These are phyloP conservation scores for Ailurus styani DNA, from an alignment of 2,113 vertebrate genomes.

Conservation along the genomic window DNA sequence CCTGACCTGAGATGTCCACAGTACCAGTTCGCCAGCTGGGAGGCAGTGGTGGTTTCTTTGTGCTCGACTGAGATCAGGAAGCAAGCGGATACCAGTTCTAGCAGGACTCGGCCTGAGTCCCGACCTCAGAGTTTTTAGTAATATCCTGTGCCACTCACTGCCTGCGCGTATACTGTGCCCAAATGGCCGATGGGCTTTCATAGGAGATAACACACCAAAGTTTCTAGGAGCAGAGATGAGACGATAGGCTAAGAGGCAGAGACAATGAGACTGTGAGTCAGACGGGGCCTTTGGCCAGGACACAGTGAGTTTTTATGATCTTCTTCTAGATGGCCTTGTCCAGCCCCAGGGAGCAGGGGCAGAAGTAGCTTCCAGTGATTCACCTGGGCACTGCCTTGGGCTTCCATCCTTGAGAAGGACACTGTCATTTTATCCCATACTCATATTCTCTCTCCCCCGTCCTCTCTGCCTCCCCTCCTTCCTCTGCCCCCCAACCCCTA, in stretches of 20 bases:
- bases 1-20: background rate
- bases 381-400: background rate
- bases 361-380: background rate
- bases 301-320: background rate
- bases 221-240: background rate
- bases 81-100: background rate
- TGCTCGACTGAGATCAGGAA: background rate
- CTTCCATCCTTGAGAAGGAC: background rate
- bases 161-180: background rate
- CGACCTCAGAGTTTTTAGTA: background rate
- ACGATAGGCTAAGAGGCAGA: background rate
- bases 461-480: no score
- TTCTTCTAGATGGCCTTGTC: no score
- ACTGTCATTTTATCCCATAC: background rate
- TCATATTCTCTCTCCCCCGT: background rate
- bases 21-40: background rate
- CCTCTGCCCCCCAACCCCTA: accelerated
- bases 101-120: background rate
- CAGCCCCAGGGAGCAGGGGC: background rate
- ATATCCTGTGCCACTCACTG: background rate
- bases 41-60: background rate
- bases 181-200: background rate
- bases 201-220: background rate
- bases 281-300: background rate
- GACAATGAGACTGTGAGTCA: background rate